Evolutionary conservation across 1,140 invertebrate species (phyloP).

Genomic region (Stratiolaelaps scimitus): DNA sequence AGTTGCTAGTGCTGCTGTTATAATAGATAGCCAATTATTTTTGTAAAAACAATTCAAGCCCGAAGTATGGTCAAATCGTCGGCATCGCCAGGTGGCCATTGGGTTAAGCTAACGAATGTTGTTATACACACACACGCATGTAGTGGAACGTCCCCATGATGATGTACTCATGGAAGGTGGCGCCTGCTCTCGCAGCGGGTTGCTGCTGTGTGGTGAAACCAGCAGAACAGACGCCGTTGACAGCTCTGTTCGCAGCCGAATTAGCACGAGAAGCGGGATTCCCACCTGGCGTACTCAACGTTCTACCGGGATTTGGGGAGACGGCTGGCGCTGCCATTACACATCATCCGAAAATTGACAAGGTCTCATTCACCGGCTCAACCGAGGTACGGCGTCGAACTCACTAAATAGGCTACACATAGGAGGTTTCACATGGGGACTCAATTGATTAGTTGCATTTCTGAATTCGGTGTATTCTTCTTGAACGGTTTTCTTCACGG

Average conservation of each 20-base stretch:
- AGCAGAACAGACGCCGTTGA: constrained; percentile 48
- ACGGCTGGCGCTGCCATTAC: constrained; percentile 42
- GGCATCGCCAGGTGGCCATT: too few relatives aligned
- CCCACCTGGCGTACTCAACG: constrained; percentile 42
- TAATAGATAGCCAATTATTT: too few relatives aligned
- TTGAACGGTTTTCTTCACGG: too few relatives aligned
- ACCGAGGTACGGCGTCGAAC: constrained; percentile 44
- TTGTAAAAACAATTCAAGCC: too few relatives aligned
- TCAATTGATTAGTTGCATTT: too few relatives aligned
- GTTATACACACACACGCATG: constrained; percentile 39
- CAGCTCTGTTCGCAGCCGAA: constrained; percentile 44
- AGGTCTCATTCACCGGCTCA: constrained; percentile 47
- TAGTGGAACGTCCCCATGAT: constrained; percentile 49
- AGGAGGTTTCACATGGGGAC: too few relatives aligned
- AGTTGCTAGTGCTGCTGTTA: too few relatives aligned
- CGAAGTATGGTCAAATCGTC: too few relatives aligned
- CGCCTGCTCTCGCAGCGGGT: constrained; percentile 45
- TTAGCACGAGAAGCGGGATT: constrained; percentile 40
- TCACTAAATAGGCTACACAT: too few relatives aligned
- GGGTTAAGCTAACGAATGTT: background rate
- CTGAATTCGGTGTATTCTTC: too few relatives aligned
- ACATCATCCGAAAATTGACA: constrained; percentile 41
- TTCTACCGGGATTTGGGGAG: constrained; percentile 43
- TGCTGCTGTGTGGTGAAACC: constrained; percentile 47
- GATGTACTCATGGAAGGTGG: constrained; percentile 46